Evolutionary conservation across 2,888 invertebrate genomes (phyloP).

Genomic region (Merodon equestris): DNA sequence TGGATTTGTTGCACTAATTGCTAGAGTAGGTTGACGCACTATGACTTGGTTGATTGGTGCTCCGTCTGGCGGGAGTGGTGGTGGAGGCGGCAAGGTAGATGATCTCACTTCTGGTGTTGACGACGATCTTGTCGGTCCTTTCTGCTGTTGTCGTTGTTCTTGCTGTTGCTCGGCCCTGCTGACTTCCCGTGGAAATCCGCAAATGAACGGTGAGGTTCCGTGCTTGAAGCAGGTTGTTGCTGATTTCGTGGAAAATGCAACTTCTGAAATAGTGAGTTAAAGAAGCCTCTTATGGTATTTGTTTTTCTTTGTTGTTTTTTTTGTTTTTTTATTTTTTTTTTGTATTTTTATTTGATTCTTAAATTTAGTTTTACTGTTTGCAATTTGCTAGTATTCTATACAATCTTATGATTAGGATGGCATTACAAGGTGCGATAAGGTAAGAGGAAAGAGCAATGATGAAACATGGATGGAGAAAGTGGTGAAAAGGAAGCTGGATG

Average conservation of each 20-base stretch:
- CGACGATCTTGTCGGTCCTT: too few species aligned
- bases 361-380: too few species aligned
- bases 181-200: constrained; percentile 70
- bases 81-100: constrained; percentile 22
- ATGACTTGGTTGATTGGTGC: constrained; percentile 39
- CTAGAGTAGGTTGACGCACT: constrained; percentile 55
- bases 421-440: neutral
- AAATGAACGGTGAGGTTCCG: constrained; percentile 69
- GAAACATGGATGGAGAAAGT: constrained; percentile 9
- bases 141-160: too few species aligned
- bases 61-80: constrained; percentile 58
- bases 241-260: constrained; percentile 76
- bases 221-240: constrained; percentile 72
- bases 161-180: constrained; percentile 41
- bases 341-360: constrained; percentile 1
- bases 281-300: constrained; percentile 73
- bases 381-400: constrained; percentile 29
- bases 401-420: constrained; percentile 38
- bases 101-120: too few species aligned
- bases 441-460: too few species aligned
- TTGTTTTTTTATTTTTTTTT: constrained; percentile 30
- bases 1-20: constrained; percentile 36
- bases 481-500: neutral
- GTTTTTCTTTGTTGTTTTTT: constrained; percentile 60
- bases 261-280: constrained; percentile 77